Percentiles rank a stretch among this genome's conserved stretches.
phyloP scores from a whole-genome alignment of 2,113 vertebrate genomes.

The Pelmatolapia mariae region DNA sequence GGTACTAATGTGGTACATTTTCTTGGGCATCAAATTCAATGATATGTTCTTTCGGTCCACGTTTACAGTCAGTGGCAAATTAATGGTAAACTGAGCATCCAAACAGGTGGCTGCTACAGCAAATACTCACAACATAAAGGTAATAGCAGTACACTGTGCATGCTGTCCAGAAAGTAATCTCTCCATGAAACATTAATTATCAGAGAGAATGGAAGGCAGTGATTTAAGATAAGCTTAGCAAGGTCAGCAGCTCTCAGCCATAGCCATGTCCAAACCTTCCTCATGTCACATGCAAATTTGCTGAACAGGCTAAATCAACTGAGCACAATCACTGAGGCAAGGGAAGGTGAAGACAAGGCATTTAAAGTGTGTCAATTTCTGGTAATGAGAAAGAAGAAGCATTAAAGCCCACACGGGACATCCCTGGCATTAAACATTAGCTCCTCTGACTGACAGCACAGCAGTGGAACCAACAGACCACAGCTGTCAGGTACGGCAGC shows the following conservation, averaged over 20 bases:
- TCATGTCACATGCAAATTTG: neutral
- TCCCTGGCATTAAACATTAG: neutral
- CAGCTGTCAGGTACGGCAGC: neutral
- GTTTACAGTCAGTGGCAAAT: neutral
- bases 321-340: neutral
- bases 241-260: constrained; percentile 22
- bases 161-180: constrained; percentile 32
- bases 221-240: constrained; percentile 12
- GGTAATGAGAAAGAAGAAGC: constrained; percentile 4
- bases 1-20: neutral
- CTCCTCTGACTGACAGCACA: neutral
- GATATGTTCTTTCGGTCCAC: neutral
- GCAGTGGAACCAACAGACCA: constrained; percentile 12
- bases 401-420: neutral
- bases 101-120: neutral
- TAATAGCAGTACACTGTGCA: constrained; percentile 33
- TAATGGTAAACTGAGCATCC: neutral
- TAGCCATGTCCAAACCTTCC: neutral
- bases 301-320: neutral
- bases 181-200: constrained; percentile 54
- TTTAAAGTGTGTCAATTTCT: neutral
- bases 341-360: neutral
- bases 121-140: neutral
- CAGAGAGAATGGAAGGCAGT: constrained; percentile 25
- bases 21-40: neutral